Base-by-base conservation (phyloP, 2,888 invertebrate species). In the Coleophora flavipennella region DNA sequence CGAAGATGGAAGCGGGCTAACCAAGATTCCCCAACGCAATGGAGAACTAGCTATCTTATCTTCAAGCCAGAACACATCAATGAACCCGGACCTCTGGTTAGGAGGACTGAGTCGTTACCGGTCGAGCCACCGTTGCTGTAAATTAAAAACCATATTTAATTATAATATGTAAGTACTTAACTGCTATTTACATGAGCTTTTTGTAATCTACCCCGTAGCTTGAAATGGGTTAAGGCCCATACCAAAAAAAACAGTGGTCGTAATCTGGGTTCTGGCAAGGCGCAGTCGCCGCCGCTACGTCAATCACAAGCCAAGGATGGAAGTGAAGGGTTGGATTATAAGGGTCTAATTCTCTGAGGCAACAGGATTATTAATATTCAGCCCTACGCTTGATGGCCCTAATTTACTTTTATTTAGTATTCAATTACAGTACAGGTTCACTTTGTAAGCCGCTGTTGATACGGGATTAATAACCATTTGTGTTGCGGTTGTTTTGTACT, bases 241-340 rank as follows among this genome's bases (percentile, higher is more conserved):
- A 20, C 20, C 20, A 20, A 20, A 52, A 51, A 59, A 61, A 57
- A 55, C 51, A 56, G 59, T 46, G 59, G 59, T 61, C 56, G 55
- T 70, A 72, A 72, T 71, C 68, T 63, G 58, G 58, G 51, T 47
- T 27, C 38, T 48, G 43, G 50, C 53, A 55, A 56, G 61, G 55
- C 31, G 52, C 54, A 60, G 55, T 67, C 67, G 66, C 62, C 53
- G 60, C 57, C 51, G 62, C 35, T 28, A 76, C 67, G 79, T 78
- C 78, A 78, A 78, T 80, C 79, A 76, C 72, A 66, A 62, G 60
- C 55, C 62, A 63, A 63, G 70, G 67, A 70, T 71, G 66, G 67
- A 68, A 71, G 74, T 72, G 73, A 67, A 73, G 77, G 79, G 79
- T 72, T 61, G 78, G 80, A 80, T 81, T 81, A 80, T 79, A 75